Conservation (phyloP, 2,797 vertebrate genomes). For the Odontamblyopus rebecca region DNA sequence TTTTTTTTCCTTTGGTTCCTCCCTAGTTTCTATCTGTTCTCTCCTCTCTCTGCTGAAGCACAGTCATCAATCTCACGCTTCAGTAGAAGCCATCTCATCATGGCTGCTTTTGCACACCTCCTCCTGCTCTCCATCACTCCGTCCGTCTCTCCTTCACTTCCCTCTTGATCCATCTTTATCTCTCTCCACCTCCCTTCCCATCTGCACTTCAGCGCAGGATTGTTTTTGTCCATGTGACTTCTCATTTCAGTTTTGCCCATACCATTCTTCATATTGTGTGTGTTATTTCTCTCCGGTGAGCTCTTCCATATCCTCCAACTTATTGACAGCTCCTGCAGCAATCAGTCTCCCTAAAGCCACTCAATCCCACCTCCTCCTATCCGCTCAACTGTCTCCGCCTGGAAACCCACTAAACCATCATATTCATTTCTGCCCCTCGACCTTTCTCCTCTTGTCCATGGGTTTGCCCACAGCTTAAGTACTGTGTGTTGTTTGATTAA, state of each 20-base stretch:
- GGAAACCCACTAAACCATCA: conserved; percentile 41
- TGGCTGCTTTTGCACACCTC: conserved; percentile 61
- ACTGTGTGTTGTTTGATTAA: conserved; percentile 31
- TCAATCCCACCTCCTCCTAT: conserved; percentile 30
- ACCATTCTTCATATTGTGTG: conserved; percentile 13
- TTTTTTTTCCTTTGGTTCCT: conserved; percentile 35
- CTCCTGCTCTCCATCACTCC: conserved; percentile 53
- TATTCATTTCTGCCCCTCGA: conserved; percentile 28
- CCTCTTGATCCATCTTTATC: conserved; percentile 60
- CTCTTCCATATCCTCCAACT: conserved; percentile 23
- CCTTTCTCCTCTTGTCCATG: conserved; percentile 27
- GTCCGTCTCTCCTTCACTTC: conserved; percentile 48
- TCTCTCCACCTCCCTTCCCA: conserved; percentile 40
- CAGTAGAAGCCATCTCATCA: conserved; percentile 69
- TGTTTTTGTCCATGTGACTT: conserved; percentile 31
- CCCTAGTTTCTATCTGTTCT: conserved; percentile 32
- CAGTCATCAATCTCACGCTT: conserved; percentile 73
- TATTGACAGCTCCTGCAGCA: conserved; percentile 36
- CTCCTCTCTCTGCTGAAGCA: conserved; percentile 34
- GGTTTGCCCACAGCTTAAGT: conserved; percentile 14
- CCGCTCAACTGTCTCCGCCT: conserved; percentile 4
- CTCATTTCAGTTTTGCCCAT: conserved; percentile 33
- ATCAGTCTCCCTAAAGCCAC: conserved; percentile 39
- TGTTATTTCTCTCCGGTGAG: conserved; percentile 12
- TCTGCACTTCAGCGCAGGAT: conserved; percentile 16